phyloP scores from a whole-genome alignment of 2,888 invertebrate genomes.

The Caenorhabditis afra region DNA sequence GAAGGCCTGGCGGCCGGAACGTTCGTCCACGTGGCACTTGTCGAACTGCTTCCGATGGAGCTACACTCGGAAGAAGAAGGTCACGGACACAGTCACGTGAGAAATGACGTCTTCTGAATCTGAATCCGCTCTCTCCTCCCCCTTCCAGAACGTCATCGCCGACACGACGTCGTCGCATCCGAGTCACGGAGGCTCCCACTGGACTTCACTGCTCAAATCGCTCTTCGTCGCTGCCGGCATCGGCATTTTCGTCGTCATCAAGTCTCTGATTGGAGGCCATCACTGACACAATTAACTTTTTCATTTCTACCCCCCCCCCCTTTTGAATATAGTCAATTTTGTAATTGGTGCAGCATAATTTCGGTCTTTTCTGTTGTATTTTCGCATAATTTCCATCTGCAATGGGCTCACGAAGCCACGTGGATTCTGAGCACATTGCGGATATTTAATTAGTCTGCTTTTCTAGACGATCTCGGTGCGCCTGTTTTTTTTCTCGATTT shows the following conservation, averaged over 20 bases:
- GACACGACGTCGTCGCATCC: slow-evolving; percentile 45
- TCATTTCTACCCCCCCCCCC: slow-evolving; percentile 3
- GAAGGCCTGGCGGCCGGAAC: slow-evolving; percentile 78
- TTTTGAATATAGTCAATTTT: slow-evolving; percentile 9
- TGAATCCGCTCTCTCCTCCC: background rate
- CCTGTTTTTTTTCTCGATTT: background rate
- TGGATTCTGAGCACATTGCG: no score
- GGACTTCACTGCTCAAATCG: slow-evolving; percentile 59
- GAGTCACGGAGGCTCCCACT: slow-evolving; percentile 24
- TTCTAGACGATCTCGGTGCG: slow-evolving; percentile 8
- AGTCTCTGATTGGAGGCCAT: slow-evolving; percentile 48
- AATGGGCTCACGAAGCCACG: no score
- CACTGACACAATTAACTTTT: slow-evolving; percentile 21
- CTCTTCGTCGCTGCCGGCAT: slow-evolving; percentile 59
- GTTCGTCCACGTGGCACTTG: slow-evolving; percentile 79
- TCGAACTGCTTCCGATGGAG: slow-evolving; percentile 76
- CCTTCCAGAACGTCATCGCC: slow-evolving; percentile 49
- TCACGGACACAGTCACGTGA: slow-evolving; percentile 56
- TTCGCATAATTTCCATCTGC: no score
- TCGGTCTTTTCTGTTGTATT: background rate
- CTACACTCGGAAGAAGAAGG: slow-evolving; percentile 57
- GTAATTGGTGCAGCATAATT: background rate
- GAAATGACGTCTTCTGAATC: background rate
- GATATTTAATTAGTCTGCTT: no score
- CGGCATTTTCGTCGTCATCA: slow-evolving; percentile 54